Evolutionary conservation across 64 coral and sea anemone genomes (phyloP).

Genomic region (Acropora yongei): DNA sequence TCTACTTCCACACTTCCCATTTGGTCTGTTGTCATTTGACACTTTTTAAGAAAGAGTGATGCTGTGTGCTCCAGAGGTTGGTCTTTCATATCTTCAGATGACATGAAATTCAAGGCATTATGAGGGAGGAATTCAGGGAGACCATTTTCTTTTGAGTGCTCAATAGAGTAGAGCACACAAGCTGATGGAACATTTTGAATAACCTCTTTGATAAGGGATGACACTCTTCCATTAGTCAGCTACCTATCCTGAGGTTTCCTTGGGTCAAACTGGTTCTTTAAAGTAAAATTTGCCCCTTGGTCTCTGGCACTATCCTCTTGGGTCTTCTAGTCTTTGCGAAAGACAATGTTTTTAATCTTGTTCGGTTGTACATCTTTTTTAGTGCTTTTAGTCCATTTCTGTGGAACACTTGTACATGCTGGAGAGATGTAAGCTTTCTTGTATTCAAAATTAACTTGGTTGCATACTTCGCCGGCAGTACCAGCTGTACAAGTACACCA

Average conservation of each 20-base stretch:
- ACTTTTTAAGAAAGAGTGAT: slow-evolving; percentile 35
- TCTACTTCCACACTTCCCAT: slow-evolving; percentile 54
- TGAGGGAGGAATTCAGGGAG: slow-evolving; percentile 14
- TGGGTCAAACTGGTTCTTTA: slow-evolving; percentile 70
- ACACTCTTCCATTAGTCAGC: slow-evolving; percentile 45
- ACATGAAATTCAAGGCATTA: slow-evolving; percentile 52
- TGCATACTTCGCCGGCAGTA: no score
- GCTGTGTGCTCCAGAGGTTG: slow-evolving; percentile 52
- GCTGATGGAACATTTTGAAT: slow-evolving; percentile 38
- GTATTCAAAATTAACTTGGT: no score
- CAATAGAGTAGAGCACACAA: slow-evolving; percentile 70
- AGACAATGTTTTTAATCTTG: slow-evolving; percentile 48
- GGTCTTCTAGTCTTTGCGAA: slow-evolving; percentile 64
- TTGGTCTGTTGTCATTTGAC: slow-evolving; percentile 45
- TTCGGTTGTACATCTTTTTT: slow-evolving; percentile 57
- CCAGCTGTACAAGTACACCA: slow-evolving; percentile 47
- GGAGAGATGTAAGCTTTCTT: slow-evolving; percentile 66
- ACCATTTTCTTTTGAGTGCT: slow-evolving; percentile 30
- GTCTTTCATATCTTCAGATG: slow-evolving; percentile 56
- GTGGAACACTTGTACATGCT: slow-evolving; percentile 62
- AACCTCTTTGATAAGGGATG: slow-evolving; percentile 29
- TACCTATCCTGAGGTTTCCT: slow-evolving; percentile 52
- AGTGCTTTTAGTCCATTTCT: slow-evolving; percentile 59
- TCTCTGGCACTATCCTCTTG: slow-evolving; percentile 24
- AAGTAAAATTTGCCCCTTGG: neutral